Conservation (phyloP, 2,888 invertebrate species). For the Eilema sororculum region DNA sequence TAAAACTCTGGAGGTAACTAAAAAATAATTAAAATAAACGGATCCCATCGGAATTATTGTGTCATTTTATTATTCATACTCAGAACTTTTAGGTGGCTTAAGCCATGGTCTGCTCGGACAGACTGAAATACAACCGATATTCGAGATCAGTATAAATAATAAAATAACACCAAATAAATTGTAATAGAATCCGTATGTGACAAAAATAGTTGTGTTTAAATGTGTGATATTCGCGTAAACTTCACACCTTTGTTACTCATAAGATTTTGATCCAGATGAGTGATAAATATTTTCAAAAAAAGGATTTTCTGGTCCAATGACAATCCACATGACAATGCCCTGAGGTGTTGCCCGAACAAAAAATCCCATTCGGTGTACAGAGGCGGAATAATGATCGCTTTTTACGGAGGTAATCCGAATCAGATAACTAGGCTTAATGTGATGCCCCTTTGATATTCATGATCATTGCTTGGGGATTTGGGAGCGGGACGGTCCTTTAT, state of each 20-base stretch:
- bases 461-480: constrained; percentile 68
- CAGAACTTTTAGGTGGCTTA: too few species aligned
- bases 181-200: too few species aligned
- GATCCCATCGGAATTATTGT: too few species aligned
- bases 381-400: constrained; percentile 85
- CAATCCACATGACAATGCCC: constrained; percentile 68
- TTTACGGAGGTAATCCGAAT: constrained; percentile 84
- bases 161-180: too few species aligned
- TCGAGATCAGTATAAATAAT: too few species aligned
- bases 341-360: constrained; percentile 82
- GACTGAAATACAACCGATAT: too few species aligned
- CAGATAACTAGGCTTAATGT: constrained; percentile 75
- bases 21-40: too few species aligned
- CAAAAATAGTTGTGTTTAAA: too few species aligned
- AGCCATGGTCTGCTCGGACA: too few species aligned
- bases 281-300: constrained; percentile 30
- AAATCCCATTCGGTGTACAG: constrained; percentile 77
- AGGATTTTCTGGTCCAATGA: constrained; percentile 67
- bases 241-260: neutral
- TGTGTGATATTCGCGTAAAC: neutral
- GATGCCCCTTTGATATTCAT: constrained; percentile 84
- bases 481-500: constrained; percentile 47
- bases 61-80: too few species aligned
- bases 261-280: neutral
- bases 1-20: too few species aligned